Conservation (phyloP, 2,113 vertebrate genomes). For the Butorides virescens region DNA sequence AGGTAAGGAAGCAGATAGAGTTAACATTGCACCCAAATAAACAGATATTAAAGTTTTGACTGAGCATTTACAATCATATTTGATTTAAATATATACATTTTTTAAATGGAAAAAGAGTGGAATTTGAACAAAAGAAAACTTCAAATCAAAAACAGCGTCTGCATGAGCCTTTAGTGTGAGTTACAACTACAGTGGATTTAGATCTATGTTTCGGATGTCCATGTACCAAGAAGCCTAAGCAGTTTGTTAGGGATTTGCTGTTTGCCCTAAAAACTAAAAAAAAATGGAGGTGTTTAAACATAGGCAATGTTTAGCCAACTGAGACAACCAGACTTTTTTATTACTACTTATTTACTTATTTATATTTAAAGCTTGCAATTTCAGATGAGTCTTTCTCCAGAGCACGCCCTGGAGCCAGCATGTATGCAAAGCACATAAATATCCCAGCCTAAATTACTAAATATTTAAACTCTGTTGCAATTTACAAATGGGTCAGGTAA, state of each 20-base stretch:
- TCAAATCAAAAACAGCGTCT: background rate
- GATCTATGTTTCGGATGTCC: background rate
- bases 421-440: background rate
- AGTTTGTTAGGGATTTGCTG: background rate
- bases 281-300: background rate
- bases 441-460: background rate
- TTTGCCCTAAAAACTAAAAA: background rate
- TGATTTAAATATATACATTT: background rate
- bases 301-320: background rate
- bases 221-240: background rate
- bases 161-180: accelerated
- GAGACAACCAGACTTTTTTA: background rate
- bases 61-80: background rate
- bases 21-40: background rate
- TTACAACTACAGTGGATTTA: background rate
- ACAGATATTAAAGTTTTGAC: background rate
- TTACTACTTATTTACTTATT: background rate
- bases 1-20: background rate
- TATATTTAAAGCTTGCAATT: background rate
- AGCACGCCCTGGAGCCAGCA: background rate
- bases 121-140: background rate
- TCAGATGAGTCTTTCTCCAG: background rate
- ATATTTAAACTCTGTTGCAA: background rate
- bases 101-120: background rate
- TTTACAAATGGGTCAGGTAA: background rate